These are phyloP conservation scores for Heterochromis multidens DNA, from an alignment of 2,113 vertebrate species.

Conservation along the genomic window DNA sequence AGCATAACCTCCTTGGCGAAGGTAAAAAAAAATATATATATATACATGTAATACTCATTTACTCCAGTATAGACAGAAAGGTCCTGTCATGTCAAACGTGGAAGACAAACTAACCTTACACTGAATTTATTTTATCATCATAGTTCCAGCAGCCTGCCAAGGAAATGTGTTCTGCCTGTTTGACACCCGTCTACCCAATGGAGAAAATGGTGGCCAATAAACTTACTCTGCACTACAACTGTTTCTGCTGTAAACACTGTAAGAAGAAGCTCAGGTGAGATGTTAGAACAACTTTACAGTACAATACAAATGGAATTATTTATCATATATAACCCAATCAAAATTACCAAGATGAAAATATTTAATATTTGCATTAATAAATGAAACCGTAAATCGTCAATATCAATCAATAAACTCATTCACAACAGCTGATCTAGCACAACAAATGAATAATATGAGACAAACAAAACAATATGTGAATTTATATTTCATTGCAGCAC, in stretches of 20 bases:
- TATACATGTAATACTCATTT: no score
- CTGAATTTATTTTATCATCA: constrained; percentile 33
- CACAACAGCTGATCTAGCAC: not conserved
- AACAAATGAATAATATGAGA: not conserved
- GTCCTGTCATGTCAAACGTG: not conserved
- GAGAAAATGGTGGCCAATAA: constrained; percentile 78
- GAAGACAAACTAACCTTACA: not conserved
- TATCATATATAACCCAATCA: not conserved
- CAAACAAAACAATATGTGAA: not conserved
- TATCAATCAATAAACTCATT: not conserved
- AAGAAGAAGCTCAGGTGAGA: constrained; percentile 85
- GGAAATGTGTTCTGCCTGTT: constrained; percentile 79
- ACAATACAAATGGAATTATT: not conserved
- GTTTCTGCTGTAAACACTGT: constrained; percentile 85
- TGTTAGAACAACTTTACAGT: not conserved
- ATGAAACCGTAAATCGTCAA: not conserved
- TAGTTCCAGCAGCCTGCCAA: constrained; percentile 68
- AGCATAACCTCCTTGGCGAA: no score
- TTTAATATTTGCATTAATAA: not conserved
- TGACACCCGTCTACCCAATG: constrained; percentile 77
- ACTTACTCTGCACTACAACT: constrained; percentile 74
- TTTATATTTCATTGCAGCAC: constrained; percentile 61
- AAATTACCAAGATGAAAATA: not conserved
- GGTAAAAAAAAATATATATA: no score
- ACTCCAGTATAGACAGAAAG: not conserved